Conservation (phyloP, 2,888 invertebrate genomes). For the Agrotis ipsilon region DNA sequence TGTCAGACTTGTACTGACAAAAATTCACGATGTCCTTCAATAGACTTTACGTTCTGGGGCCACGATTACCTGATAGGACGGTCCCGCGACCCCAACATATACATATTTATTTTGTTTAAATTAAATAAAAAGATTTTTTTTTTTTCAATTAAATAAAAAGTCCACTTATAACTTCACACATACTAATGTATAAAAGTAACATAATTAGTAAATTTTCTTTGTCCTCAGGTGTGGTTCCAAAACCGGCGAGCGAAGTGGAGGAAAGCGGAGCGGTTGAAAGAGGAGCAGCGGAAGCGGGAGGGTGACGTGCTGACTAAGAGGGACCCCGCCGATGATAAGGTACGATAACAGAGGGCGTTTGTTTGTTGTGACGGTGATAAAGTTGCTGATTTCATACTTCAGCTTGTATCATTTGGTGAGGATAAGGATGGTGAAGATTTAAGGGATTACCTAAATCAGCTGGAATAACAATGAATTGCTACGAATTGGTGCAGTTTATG, state of each 20-base stretch:
- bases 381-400: not conserved
- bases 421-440: not conserved
- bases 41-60: too few species aligned
- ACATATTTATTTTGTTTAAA: too few species aligned
- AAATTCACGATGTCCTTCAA: too few species aligned
- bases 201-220: not conserved
- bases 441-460: too few species aligned
- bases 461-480: not conserved
- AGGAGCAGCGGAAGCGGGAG: slow-evolving; percentile 96
- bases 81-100: too few species aligned
- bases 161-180: too few species aligned
- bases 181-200: too few species aligned
- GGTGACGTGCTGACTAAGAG: slow-evolving; percentile 93
- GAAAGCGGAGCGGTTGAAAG: slow-evolving; percentile 97
- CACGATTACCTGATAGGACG: too few species aligned
- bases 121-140: too few species aligned
- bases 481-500: too few species aligned
- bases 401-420: not conserved
- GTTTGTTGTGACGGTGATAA: slow-evolving; percentile 20
- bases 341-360: slow-evolving; percentile 63
- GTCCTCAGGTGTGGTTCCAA: slow-evolving; percentile 97
- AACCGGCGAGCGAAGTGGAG: slow-evolving; percentile 98
- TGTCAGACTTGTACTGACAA: too few species aligned
- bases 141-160: too few species aligned
- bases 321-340: slow-evolving; percentile 92